Evolutionary conservation across 1,140 invertebrate species (phyloP).

Genomic region (Vanessa tameamea): DNA sequence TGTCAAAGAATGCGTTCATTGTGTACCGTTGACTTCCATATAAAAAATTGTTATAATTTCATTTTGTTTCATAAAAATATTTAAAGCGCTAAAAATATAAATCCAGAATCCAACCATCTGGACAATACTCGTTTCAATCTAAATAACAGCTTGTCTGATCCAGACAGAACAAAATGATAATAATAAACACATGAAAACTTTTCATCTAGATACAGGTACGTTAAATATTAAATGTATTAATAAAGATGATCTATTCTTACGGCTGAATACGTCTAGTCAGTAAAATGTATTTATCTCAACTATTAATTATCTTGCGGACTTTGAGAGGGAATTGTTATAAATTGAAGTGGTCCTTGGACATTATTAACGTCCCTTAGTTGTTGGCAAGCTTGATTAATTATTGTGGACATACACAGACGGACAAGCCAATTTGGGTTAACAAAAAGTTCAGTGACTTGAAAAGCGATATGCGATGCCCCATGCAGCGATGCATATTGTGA

Average conservation of each 20-base stretch:
- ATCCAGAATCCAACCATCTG: no score
- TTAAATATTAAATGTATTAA: constrained; percentile 9
- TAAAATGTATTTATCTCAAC: constrained; percentile 59
- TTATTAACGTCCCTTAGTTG: constrained; percentile 64
- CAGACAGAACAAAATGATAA: constrained; percentile 20
- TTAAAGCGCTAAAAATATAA: no score
- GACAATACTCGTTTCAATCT: constrained; percentile 3
- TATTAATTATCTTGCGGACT: constrained; percentile 63
- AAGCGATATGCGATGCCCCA: constrained; percentile 39
- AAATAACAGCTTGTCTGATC: constrained; percentile 22
- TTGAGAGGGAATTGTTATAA: constrained; percentile 68
- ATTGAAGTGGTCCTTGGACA: constrained; percentile 69
- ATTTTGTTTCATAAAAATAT: no score
- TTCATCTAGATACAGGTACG: constrained; percentile 23
- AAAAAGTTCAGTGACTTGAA: constrained; percentile 70
- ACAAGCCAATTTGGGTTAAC: constrained; percentile 70
- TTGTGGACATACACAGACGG: constrained; percentile 63
- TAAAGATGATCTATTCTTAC: constrained; percentile 24
- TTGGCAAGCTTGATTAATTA: constrained; percentile 72
- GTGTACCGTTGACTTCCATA: no score
- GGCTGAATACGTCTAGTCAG: constrained; percentile 28
- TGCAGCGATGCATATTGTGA: constrained; percentile 50
- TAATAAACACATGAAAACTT: constrained; percentile 18
- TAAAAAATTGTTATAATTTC: no score
- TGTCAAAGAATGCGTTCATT: no score